Percentiles rank a stretch among this genome's conserved stretches.
These are phyloP conservation scores for Catocala fraxini DNA, from an alignment of 2,888 invertebrate genomes.

Conservation along the genomic window DNA sequence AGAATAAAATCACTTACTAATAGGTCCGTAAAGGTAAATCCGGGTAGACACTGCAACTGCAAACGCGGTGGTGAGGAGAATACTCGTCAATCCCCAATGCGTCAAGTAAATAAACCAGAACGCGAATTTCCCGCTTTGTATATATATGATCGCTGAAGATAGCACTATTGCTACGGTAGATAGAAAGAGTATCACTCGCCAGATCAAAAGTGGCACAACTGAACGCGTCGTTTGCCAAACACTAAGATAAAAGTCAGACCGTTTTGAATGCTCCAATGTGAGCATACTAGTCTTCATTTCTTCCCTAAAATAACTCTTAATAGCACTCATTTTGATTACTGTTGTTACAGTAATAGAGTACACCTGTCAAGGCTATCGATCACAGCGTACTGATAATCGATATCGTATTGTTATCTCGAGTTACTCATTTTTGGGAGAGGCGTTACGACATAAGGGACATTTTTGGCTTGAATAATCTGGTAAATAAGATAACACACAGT, in stretches of 20 bases:
- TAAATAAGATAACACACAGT: too few relatives aligned
- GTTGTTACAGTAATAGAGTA: slow-evolving; percentile 41
- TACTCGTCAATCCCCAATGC: slow-evolving; percentile 82
- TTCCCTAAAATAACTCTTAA: slow-evolving; percentile 73
- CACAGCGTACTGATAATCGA: slow-evolving; percentile 50
- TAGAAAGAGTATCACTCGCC: slow-evolving; percentile 72
- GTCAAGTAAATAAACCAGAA: slow-evolving; percentile 87
- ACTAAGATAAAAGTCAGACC: slow-evolving; percentile 76
- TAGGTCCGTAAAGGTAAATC: slow-evolving; percentile 74
- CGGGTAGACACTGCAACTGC: slow-evolving; percentile 72
- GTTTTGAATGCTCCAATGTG: slow-evolving; percentile 70
- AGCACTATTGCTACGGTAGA: slow-evolving; percentile 69
- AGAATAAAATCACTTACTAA: slow-evolving; percentile 68
- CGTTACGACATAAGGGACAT: slow-evolving; percentile 16
- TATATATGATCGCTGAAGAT: slow-evolving; percentile 69
- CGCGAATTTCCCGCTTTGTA: slow-evolving; percentile 54
- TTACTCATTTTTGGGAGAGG: slow-evolving; percentile 58
- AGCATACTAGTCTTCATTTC: slow-evolving; percentile 69
- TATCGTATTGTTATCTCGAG: slow-evolving; percentile 48
- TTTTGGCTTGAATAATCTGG: background rate
- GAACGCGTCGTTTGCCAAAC: slow-evolving; percentile 79
- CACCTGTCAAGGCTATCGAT: slow-evolving; percentile 48
- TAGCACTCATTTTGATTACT: slow-evolving; percentile 67
- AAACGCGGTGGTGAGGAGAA: slow-evolving; percentile 70
- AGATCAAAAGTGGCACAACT: slow-evolving; percentile 72